Conservation (phyloP, 2,888 invertebrate species). For the Drosophila dives region DNA sequence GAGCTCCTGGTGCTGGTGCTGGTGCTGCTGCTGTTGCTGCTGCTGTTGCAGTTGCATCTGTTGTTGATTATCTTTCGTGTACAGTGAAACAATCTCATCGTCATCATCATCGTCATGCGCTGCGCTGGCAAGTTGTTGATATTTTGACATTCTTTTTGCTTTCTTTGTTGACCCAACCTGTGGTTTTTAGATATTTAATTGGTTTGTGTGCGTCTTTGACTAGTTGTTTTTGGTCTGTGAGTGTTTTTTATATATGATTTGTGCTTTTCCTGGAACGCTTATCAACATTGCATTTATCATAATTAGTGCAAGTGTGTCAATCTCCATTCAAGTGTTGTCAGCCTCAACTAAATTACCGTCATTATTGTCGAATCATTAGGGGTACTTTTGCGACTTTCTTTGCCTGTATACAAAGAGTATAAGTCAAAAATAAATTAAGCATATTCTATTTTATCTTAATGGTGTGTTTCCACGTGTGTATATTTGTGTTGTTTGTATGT, state of each 20-base stretch:
- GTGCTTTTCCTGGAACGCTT: conserved; percentile 34
- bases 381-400: conserved; percentile 9
- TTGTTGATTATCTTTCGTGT: conserved; percentile 51
- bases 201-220: neutral
- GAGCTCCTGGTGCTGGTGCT: conserved; percentile 40
- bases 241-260: conserved; percentile 17
- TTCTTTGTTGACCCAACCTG: conserved; percentile 3
- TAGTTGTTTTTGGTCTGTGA: conserved; percentile 14
- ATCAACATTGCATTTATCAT: conserved; percentile 64
- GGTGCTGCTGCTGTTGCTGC: conserved; percentile 23
- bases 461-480: conserved; percentile 8
- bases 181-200: conserved; percentile 7
- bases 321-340: conserved; percentile 34
- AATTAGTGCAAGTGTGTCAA: conserved; percentile 53
- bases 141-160: conserved; percentile 73
- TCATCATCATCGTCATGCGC: conserved; percentile 66
- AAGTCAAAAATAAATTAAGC: neutral
- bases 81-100: conserved; percentile 62
- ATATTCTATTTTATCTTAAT: neutral
- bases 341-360: conserved; percentile 24
- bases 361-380: conserved; percentile 13
- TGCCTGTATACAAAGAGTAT: conserved; percentile 6
- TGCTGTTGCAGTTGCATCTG: conserved; percentile 29
- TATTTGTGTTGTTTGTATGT: conserved; percentile 19
- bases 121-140: conserved; percentile 67